Conservation (phyloP, 64 coral and sea anemone genomes). For the Actinia tenebrosa region DNA sequence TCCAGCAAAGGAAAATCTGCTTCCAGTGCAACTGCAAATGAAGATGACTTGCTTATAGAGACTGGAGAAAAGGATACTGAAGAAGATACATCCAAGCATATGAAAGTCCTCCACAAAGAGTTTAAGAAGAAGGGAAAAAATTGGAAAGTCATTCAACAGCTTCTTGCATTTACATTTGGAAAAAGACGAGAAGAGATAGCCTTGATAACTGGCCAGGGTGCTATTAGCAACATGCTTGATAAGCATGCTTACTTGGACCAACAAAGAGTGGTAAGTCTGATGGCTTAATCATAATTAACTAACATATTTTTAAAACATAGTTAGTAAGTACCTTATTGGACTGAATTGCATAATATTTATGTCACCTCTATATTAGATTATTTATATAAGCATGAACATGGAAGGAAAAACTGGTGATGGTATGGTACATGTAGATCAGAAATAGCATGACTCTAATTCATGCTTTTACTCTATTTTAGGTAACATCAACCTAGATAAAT, state of each 20-base stretch:
- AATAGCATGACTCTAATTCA: too few relatives aligned
- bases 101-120: neutral
- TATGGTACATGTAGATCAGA: too few relatives aligned
- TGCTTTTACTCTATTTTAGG: too few relatives aligned
- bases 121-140: neutral
- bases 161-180: neutral
- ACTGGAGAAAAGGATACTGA: neutral
- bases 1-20: neutral
- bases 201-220: neutral
- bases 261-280: neutral
- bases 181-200: neutral
- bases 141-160: slow-evolving; percentile 1
- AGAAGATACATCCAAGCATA: neutral
- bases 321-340: too few relatives aligned
- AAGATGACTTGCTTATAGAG: neutral
- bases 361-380: too few relatives aligned
- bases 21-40: neutral
- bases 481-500: too few relatives aligned
- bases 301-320: too few relatives aligned
- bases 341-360: too few relatives aligned
- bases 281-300: neutral
- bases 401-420: too few relatives aligned
- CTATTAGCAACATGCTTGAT: neutral
- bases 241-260: neutral
- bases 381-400: too few relatives aligned